A percentile compares a stretch with the other conserved stretches of the same genome.
Evolutionary conservation across 2,797 vertebrate genomes (phyloP).

Genomic region (Mergus octosetaceus): DNA sequence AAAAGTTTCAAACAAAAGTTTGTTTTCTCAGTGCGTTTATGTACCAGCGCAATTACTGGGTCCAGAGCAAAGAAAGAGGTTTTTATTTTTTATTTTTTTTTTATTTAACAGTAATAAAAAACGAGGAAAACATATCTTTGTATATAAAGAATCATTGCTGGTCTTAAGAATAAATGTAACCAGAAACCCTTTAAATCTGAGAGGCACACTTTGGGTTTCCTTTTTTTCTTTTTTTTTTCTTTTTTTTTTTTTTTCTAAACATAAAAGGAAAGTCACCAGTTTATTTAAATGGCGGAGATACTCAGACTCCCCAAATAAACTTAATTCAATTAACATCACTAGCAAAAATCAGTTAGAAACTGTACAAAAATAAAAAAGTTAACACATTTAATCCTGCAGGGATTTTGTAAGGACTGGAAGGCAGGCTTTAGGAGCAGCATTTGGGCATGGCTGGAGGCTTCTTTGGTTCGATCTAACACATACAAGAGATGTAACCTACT

Average conservation of each 20-base stretch:
- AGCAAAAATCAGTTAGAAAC: constrained; percentile 89
- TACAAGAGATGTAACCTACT: constrained; percentile 88
- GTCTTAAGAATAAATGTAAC: constrained; percentile 96
- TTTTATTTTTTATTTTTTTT: constrained; percentile 75
- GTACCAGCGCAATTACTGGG: constrained; percentile 98
- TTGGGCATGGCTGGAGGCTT: constrained; percentile 97
- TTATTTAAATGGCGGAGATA: constrained; percentile 78
- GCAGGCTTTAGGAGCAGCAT: constrained; percentile 98
- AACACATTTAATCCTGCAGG: constrained; percentile 91
- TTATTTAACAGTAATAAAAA: constrained; percentile 91
- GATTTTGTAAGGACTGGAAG: constrained; percentile 96
- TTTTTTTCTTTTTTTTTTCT: constrained; percentile 75
- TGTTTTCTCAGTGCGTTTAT: constrained; percentile 99
- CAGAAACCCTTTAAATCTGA: constrained; percentile 99
- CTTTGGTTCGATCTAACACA: constrained; percentile 98
- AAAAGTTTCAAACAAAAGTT: constrained; percentile 93
- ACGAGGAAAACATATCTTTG: constrained; percentile 90
- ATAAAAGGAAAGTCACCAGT: constrained; percentile 87
- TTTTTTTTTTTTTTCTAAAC: constrained; percentile 80
- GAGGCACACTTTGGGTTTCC: constrained; percentile 97
- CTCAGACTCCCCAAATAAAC: constrained; percentile 86
- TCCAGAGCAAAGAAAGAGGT: constrained; percentile 97
- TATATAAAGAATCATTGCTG: constrained; percentile 99
- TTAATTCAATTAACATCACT: constrained; percentile 90
- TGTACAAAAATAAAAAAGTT: constrained; percentile 89